Base-by-base conservation (phyloP, 1,140 invertebrate genomes). In the Aphidius gifuensis region DNA sequence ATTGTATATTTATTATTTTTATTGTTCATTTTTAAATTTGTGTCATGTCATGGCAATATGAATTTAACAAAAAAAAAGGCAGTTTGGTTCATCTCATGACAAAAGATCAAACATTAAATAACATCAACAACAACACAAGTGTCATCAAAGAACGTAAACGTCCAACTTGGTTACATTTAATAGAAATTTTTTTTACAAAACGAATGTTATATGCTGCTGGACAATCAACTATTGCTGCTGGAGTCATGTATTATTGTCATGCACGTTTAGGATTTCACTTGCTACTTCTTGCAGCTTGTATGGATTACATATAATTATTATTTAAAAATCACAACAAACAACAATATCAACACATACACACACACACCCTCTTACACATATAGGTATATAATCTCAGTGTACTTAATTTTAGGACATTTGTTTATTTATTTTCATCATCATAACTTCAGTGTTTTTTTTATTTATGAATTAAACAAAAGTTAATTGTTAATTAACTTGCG, bases 121-220 rank as follows among this genome's bases (percentile, higher is more conserved):
- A 16, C 58, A 32, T 3, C 23, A 32, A 32, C 23, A 32, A 32
- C 23, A 32, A 32, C 23, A 32, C 23, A 32, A 45, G 23, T 40
- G 50, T 51, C 16, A 60, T 62, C 23, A 42, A 61, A 61, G 54
- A 55, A 64, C 21, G 54, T 23, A 40, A 57, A 59, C 57, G 67
- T 21, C 70, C 70, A 11, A 61, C 64, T 47, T 71, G 70, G 70
- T 49, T 71, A 50, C 68, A 67, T 42, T 60, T 71, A 11, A 71
- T 71, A 21, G 65, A 64, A 16, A 69, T 71, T 58, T 71, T 71
- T 64, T 70, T 71, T 43, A 66, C 70, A 39, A 70, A 65, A 47
- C 67, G 61, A 65, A 71, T 71, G 70, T 64, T 71, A n/a, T 66
- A 61, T 61, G 66, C 68, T 23, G 70, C 66, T 40, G 61, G 64